A percentile compares a stretch with the other conserved stretches of the same genome.
These are phyloP conservation scores for Megaceryle torquata DNA, from an alignment of 2,113 vertebrate genomes.

Conservation along the genomic window DNA sequence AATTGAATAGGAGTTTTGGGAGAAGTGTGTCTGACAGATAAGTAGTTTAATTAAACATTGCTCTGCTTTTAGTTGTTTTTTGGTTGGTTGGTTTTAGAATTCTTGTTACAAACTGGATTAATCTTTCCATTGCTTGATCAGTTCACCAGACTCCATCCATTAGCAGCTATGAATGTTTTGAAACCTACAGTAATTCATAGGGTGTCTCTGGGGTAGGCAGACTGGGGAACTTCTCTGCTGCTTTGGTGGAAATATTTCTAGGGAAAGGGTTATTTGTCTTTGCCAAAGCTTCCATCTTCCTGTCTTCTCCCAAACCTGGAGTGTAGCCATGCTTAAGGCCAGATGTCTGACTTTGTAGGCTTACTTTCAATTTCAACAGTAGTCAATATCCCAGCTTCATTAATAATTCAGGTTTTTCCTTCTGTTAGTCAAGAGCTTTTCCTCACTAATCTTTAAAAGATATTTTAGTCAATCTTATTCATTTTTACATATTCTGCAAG, in stretches of 20 bases:
- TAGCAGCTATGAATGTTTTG: not conserved
- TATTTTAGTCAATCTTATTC: not conserved
- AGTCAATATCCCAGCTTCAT: not conserved
- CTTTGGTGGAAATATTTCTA: not conserved
- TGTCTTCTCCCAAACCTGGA: not conserved
- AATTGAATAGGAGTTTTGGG: not conserved
- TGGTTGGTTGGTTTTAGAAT: not conserved
- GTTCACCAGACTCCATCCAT: not conserved
- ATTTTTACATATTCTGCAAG: not conserved
- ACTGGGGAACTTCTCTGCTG: not conserved
- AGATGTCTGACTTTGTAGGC: not conserved
- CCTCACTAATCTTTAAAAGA: not conserved
- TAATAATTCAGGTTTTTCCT: not conserved
- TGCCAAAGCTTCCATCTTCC: not conserved
- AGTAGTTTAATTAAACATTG: not conserved
- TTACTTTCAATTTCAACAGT: not conserved
- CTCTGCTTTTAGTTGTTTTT: no score
- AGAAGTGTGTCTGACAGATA: not conserved
- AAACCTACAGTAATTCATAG: not conserved
- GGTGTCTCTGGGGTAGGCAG: not conserved
- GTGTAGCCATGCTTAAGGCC: not conserved
- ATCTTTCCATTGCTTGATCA: not conserved
- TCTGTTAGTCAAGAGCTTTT: not conserved
- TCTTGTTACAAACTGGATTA: not conserved
- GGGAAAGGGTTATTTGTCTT: not conserved